Base-by-base conservation (phyloP, 2,113 vertebrate species). In the Sakesphorus luctuosus region DNA sequence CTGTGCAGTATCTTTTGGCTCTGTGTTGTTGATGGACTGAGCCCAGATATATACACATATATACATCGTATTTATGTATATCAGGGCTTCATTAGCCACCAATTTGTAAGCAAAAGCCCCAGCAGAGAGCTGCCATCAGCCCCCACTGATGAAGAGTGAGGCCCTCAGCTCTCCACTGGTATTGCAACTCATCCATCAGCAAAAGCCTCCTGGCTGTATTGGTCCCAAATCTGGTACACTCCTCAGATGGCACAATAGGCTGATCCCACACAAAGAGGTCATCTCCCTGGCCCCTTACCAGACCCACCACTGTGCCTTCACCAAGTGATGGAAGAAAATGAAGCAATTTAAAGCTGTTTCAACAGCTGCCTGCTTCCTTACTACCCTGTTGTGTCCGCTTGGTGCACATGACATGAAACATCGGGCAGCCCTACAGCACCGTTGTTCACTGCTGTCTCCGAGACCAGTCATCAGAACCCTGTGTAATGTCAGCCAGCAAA, bases 261-360 rank as follows among this genome's bases (percentile, higher is more conserved):
- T 5, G 3, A 33, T 6, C 18, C 63, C 35, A 9, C 0, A 13
- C 0, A 0, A 26, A 72, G 38, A 10, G 8, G 8, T 49, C 46
- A 24, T 25, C 38, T 50, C 25, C 40, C 17, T 1, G 0, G 35
- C 35, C 13, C 33, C 18, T 0, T 1, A 18, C 35, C n/a, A 28
- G 31, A 35, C 40, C 29, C 11, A 2, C 33, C 1, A 0, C 33
- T 25, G 38, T 26, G 21, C 52, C 71, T 79, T 68, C 2, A 0
- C 10, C 29, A 23, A 20, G 23, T 72, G 38, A 52, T 44, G 31
- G 75, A 73, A 73, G 46, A 35, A 65, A 14, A 66, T 1, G 0
- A 43, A 52, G 26, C 1, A 2, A n/a, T 68, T 52, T 36, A 31
- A 83, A 65, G 59, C 31, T 3, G 0, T 88, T 86, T 66, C 1